A percentile compares a stretch with the other conserved stretches of the same genome.
These are phyloP conservation scores for Lasioglossum villosulum DNA, from an alignment of 2,888 invertebrate genomes.

Conservation along the genomic window DNA sequence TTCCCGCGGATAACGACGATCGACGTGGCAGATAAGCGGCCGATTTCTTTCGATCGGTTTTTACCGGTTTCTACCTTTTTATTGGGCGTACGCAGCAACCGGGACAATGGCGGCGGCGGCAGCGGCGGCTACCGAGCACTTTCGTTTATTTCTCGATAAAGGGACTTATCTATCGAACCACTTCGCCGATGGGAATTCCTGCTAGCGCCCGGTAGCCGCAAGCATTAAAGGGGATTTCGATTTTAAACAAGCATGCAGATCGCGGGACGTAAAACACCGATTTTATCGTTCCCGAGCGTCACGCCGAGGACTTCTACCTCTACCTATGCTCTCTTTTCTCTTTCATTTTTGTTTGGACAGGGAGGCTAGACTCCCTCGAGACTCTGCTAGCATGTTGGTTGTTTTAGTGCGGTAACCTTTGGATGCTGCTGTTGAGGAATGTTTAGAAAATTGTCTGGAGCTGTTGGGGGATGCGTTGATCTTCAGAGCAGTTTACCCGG, in stretches of 20 bases:
- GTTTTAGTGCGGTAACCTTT: neutral
- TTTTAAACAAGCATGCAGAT: slow-evolving; percentile 24
- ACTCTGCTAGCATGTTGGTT: neutral
- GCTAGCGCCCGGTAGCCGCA: slow-evolving; percentile 42
- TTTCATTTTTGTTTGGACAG: neutral
- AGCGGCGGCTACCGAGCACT: neutral
- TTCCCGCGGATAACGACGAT: slow-evolving; percentile 73
- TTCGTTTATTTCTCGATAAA: slow-evolving; percentile 51
- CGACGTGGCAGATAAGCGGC: slow-evolving; percentile 67
- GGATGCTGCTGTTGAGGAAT: neutral
- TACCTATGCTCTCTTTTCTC: neutral
- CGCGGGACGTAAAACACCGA: slow-evolving; percentile 29
- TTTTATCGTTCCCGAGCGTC: slow-evolving; percentile 44
- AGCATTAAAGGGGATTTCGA: slow-evolving; percentile 31
- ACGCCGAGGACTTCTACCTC: neutral
- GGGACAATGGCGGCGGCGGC: slow-evolving; percentile 41
- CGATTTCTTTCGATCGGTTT: slow-evolving; percentile 35
- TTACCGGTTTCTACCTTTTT: neutral
- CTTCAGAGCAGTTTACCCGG: too few relatives aligned
- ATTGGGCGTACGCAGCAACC: neutral
- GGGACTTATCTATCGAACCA: slow-evolving; percentile 44
- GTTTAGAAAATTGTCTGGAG: neutral
- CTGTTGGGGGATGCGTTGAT: too few relatives aligned
- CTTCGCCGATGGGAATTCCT: slow-evolving; percentile 39
- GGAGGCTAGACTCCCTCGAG: neutral